Evolutionary conservation across 2,113 vertebrate genomes (phyloP).

Genomic region (Chloroceryle aenea): DNA sequence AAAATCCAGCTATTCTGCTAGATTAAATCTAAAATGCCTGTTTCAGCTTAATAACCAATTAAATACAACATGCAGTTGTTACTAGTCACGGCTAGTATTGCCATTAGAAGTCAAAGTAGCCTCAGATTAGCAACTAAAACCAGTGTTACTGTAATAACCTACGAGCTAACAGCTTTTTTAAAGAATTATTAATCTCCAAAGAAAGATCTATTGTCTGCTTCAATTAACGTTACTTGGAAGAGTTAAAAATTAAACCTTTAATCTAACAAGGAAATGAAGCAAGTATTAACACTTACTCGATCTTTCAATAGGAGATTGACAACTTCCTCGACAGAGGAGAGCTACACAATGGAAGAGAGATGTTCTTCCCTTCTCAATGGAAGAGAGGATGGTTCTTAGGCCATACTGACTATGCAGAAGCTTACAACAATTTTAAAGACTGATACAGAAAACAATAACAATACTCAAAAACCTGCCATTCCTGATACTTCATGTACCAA

Average conservation of each 20-base stretch:
- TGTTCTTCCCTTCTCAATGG: too few species aligned
- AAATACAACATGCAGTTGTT: background rate
- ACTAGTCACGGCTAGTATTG: background rate
- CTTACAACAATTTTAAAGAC: background rate
- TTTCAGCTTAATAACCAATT: background rate
- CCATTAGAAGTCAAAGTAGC: background rate
- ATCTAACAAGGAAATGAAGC: background rate
- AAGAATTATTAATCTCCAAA: background rate
- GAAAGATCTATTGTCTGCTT: background rate
- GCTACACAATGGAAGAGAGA: background rate
- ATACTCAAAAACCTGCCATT: background rate
- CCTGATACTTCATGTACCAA: background rate
- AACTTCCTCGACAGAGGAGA: background rate
- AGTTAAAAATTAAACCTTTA: background rate
- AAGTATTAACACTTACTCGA: background rate
- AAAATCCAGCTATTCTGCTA: background rate
- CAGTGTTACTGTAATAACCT: background rate
- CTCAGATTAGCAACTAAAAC: background rate
- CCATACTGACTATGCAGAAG: background rate
- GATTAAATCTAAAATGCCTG: background rate
- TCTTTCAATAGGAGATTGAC: background rate
- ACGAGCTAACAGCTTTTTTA: background rate
- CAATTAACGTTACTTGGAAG: background rate
- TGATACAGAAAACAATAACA: background rate
- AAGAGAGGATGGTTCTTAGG: background rate